Evolutionary conservation across 2,888 invertebrate species (phyloP).

Genomic region (Cenopis cana): DNA sequence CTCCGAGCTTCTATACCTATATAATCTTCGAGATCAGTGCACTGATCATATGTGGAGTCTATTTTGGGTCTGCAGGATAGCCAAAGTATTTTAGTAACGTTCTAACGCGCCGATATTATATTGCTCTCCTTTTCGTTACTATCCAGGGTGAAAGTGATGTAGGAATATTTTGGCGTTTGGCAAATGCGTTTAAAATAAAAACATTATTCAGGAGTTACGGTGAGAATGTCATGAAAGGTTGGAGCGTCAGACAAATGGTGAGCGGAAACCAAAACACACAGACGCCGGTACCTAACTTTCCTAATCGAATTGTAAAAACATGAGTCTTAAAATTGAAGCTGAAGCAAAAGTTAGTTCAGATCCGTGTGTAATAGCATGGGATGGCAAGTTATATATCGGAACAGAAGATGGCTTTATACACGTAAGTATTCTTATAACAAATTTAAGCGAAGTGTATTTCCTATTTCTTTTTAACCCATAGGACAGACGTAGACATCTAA

Average conservation of each 20-base stretch:
- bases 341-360: slow-evolving; percentile 71
- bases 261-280: slow-evolving; percentile 26
- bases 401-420: slow-evolving; percentile 71
- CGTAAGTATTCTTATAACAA: slow-evolving; percentile 58
- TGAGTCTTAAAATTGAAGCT: slow-evolving; percentile 67
- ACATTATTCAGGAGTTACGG: slow-evolving; percentile 2
- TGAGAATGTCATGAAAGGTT: slow-evolving; percentile 25
- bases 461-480: background rate
- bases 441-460: slow-evolving; percentile 11
- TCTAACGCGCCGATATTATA: slow-evolving; percentile 1
- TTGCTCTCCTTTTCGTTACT: slow-evolving; percentile 21
- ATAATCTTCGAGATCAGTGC: slow-evolving; percentile 20
- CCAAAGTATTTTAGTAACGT: slow-evolving; percentile 13
- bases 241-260: slow-evolving; percentile 20
- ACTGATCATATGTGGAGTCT: slow-evolving; percentile 19
- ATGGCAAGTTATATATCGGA: slow-evolving; percentile 69
- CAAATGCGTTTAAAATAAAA: slow-evolving; percentile 11
- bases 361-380: slow-evolving; percentile 73
- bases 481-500: background rate
- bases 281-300: slow-evolving; percentile 5
- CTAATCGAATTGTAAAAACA: slow-evolving; percentile 46
- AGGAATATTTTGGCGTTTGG: background rate
- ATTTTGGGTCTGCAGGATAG: slow-evolving; percentile 25
- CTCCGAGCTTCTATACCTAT: slow-evolving; percentile 15
- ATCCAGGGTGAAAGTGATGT: slow-evolving; percentile 11